These are phyloP conservation scores for Drosophila serrata DNA, from an alignment of 1,140 invertebrate species.

Conservation along the genomic window DNA sequence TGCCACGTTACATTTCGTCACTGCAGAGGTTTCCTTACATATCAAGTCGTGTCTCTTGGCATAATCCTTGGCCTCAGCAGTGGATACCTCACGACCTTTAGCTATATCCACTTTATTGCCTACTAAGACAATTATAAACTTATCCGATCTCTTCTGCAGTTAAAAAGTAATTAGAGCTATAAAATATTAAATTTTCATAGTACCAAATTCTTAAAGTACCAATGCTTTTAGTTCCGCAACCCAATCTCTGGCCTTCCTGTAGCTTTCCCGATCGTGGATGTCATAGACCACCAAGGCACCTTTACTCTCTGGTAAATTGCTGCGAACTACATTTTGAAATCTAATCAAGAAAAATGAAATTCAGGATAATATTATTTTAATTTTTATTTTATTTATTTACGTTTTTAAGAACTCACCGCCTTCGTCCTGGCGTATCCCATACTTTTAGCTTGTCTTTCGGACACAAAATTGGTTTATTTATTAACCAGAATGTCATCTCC, in stretches of 20 bases:
- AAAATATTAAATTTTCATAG: background rate
- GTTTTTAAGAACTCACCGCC: too few species aligned
- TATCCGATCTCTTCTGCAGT: background rate
- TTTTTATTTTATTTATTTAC: too few species aligned
- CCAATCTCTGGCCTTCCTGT: background rate
- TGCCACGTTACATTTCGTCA: background rate
- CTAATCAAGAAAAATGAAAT: background rate
- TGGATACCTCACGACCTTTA: background rate
- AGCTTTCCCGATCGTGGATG: conserved; percentile 1
- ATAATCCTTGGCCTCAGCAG: background rate
- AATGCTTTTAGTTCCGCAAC: background rate
- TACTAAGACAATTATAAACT: background rate
- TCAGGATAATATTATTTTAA: too few species aligned
- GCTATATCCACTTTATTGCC: background rate
- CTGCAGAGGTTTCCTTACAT: conserved; percentile 2
- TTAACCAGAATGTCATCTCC: background rate
- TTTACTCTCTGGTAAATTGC: background rate
- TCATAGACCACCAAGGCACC: conserved; percentile 2
- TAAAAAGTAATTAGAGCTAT: too few species aligned
- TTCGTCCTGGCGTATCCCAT: background rate
- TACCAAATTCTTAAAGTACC: background rate
- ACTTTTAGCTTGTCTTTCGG: background rate
- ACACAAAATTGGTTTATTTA: background rate
- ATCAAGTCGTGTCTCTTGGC: background rate
- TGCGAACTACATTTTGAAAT: background rate